Conservation (phyloP, 2,888 invertebrate genomes). For the Lithophane semibrunnea region DNA sequence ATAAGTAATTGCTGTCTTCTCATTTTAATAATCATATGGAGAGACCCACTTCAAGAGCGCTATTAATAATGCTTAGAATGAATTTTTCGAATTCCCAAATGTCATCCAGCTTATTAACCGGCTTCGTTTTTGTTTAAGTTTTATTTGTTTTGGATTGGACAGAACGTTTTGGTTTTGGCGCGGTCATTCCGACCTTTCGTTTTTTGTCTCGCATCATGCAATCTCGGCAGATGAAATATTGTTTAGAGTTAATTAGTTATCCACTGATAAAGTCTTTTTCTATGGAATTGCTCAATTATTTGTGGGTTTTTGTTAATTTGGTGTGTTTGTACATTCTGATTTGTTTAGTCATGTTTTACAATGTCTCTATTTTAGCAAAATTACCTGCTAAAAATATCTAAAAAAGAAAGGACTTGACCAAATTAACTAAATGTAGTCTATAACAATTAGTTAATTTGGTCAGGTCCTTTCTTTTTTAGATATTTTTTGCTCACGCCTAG, state of each 20-base stretch:
- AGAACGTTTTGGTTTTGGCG: constrained; percentile 89
- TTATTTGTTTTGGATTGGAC: constrained; percentile 89
- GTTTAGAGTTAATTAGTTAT: constrained; percentile 89
- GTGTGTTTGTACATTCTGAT: constrained; percentile 24
- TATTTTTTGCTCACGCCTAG: not conserved
- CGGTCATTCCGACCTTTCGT: constrained; percentile 88
- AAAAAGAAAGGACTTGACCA: too few relatives aligned
- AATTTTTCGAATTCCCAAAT: constrained; percentile 90
- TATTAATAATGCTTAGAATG: constrained; percentile 89
- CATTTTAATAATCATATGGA: constrained; percentile 84
- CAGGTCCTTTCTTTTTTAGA: not conserved
- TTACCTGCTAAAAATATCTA: too few relatives aligned
- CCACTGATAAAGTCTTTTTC: constrained; percentile 82
- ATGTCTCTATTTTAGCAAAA: constrained; percentile 26
- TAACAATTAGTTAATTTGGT: not conserved
- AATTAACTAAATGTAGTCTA: too few relatives aligned
- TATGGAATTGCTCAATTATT: constrained; percentile 74
- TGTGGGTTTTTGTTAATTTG: constrained; percentile 48
- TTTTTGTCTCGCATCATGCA: constrained; percentile 88
- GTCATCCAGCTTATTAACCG: constrained; percentile 91
- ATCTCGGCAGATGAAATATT: constrained; percentile 88
- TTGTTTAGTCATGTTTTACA: constrained; percentile 21
- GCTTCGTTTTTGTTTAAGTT: constrained; percentile 88
- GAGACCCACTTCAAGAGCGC: constrained; percentile 83
- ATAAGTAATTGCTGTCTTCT: constrained; percentile 83